These are phyloP conservation scores for Choloepus hoffmanni DNA, from an alignment of 2,113 vertebrate genomes.

Conservation along the genomic window DNA sequence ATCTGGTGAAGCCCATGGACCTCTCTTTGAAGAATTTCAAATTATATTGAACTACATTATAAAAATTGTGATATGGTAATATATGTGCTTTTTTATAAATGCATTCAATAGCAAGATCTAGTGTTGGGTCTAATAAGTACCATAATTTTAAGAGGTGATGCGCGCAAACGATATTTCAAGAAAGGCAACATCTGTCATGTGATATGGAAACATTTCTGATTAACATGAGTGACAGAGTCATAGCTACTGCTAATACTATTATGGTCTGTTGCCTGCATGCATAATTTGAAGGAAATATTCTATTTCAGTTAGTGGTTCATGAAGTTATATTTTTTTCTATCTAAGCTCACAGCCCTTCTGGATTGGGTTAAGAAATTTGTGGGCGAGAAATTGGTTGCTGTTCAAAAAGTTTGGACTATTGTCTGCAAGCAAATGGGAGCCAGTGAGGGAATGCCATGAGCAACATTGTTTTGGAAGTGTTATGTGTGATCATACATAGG, in stretches of 20 bases:
- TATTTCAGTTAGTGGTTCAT: not conserved
- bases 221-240: not conserved
- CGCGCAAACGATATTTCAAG: not conserved
- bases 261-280: not conserved
- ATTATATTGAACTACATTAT: not conserved
- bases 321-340: not conserved
- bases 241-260: not conserved
- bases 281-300: conserved; percentile 6
- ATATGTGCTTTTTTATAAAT: not conserved
- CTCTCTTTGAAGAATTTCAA: not conserved
- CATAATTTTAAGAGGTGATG: not conserved
- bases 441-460: not conserved
- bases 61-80: not conserved
- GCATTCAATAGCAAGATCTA: not conserved
- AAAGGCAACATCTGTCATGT: not conserved
- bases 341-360: not conserved
- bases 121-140: not conserved
- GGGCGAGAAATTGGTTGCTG: not conserved
- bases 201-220: not conserved
- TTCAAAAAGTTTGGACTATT: not conserved
- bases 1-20: not conserved
- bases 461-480: not conserved
- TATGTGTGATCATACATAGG: not conserved
- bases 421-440: not conserved
- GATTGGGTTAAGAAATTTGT: not conserved